Evolutionary conservation across 2,888 invertebrate species (phyloP), one percentile per base, ranked within the genome.

Genomic region (Micoletzkya japonica): DNA sequence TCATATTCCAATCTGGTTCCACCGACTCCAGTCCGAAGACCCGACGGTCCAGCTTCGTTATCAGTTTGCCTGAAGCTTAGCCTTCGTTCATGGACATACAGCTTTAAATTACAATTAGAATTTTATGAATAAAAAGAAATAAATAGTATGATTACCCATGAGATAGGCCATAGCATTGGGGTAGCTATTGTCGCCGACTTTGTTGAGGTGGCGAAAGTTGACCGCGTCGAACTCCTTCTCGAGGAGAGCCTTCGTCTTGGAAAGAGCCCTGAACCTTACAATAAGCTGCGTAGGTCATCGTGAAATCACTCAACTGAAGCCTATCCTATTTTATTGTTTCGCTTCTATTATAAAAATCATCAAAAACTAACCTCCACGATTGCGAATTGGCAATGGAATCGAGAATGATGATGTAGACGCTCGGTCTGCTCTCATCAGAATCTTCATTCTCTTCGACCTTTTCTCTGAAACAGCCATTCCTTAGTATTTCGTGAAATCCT

Each of bases 91-190:
- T n/a, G n/a, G n/a, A n/a, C n/a, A n/a, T n/a, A n/a, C n/a, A n/a
- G n/a, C n/a, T n/a, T n/a, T n/a, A n/a, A n/a, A n/a, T n/a, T n/a
- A n/a, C n/a, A n/a, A n/a, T n/a, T n/a, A n/a, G n/a, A n/a, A n/a
- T n/a, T n/a, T n/a, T n/a, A n/a, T n/a, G n/a, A n/a, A n/a, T n/a
- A n/a, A n/a, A n/a, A n/a, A n/a, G n/a, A n/a, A n/a, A n/a, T n/a
- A n/a, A n/a, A n/a, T n/a, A n/a, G n/a, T n/a, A n/a, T n/a, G n/a
- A n/a, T n/a, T n/a, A 37, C 63, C 63, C 17, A 63, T 50, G 49
- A 63, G 39, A 7, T 50, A 34, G 3, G 63, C 63, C 28, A 63
- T 49, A 24, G 49, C 63, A 63, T 63, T 63, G 0, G 63, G 63
- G 10, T 52, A 50, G 2, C 50, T 50, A 34, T 63, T 63, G 34